A percentile compares a stretch with the other conserved stretches of the same genome.
phyloP scores from a whole-genome alignment of 2,797 vertebrate genomes.

The Corythornis leucogaster region DNA sequence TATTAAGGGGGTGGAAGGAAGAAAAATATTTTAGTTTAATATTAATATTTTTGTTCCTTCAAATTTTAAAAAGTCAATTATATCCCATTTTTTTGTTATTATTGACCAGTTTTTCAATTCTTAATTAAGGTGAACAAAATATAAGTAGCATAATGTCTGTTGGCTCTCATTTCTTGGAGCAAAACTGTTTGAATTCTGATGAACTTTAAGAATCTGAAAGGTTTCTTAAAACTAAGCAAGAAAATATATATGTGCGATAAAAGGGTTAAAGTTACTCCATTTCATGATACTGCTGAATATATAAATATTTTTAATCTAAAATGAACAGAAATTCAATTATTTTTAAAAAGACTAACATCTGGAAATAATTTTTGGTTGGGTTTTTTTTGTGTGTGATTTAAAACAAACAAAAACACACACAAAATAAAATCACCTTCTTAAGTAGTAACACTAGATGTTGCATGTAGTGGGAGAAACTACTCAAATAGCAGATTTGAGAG shows the following conservation, averaged over 20 bases:
- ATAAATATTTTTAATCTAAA: neutral
- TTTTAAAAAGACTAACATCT: neutral
- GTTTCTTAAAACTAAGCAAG: neutral
- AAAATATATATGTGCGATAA: neutral
- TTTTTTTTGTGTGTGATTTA: no score
- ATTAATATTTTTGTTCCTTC: neutral
- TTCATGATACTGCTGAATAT: neutral
- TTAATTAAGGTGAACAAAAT: neutral
- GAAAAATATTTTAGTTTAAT: neutral
- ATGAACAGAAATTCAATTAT: neutral
- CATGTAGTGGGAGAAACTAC: neutral
- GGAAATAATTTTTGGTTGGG: neutral
- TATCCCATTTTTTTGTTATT: neutral
- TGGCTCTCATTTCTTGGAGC: neutral
- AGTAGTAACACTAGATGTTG: neutral
- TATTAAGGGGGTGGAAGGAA: neutral
- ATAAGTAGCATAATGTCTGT: neutral
- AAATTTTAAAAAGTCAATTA: neutral
- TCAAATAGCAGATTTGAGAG: neutral
- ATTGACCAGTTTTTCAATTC: neutral
- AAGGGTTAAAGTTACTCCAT: neutral
- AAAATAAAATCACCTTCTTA: neutral
- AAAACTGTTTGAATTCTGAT: neutral
- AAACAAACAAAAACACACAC: no score
- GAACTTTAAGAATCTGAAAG: neutral